A percentile compares a stretch with the other conserved stretches of the same genome.
Evolutionary conservation across 2,797 vertebrate species (phyloP).

Genomic region (Tenualosa ilisha): DNA sequence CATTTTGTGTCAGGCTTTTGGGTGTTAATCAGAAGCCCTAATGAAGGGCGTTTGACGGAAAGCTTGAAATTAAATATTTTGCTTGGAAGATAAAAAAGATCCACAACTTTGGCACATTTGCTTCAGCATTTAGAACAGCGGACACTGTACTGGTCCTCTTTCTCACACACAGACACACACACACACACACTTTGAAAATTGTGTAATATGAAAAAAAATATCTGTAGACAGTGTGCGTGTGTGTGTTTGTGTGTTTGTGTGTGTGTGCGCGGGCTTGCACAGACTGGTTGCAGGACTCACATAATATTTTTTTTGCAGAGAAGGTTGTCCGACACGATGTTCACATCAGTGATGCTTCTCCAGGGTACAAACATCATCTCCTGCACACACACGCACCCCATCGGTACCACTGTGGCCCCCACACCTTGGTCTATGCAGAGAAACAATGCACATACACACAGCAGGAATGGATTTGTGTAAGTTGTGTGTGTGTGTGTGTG

Average conservation of each 20-base stretch:
- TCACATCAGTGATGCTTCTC: slow-evolving; percentile 42
- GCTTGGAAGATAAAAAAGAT: too few relatives aligned
- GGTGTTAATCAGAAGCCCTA: too few relatives aligned
- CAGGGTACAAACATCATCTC: slow-evolving; percentile 18
- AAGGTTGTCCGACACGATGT: slow-evolving; percentile 29
- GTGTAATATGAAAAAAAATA: too few relatives aligned
- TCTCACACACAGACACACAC: too few relatives aligned
- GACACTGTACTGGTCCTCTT: too few relatives aligned
- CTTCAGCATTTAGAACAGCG: too few relatives aligned
- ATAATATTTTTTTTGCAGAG: slow-evolving; percentile 54
- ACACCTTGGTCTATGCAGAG: not conserved
- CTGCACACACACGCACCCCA: slow-evolving; percentile 48
- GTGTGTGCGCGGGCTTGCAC: not conserved
- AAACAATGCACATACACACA: not conserved
- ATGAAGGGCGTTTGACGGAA: too few relatives aligned
- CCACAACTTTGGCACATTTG: too few relatives aligned
- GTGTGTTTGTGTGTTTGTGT: not conserved
- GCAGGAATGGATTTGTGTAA: not conserved
- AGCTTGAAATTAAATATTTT: too few relatives aligned
- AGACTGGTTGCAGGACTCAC: slow-evolving; percentile 28
- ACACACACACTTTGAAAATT: too few relatives aligned
- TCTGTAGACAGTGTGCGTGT: too few relatives aligned
- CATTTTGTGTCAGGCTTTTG: too few relatives aligned
- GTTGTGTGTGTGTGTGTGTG: not conserved
- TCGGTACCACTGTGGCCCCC: not conserved